Evolutionary conservation across 2,797 vertebrate species (phyloP).

Genomic region (Huso huso): DNA sequence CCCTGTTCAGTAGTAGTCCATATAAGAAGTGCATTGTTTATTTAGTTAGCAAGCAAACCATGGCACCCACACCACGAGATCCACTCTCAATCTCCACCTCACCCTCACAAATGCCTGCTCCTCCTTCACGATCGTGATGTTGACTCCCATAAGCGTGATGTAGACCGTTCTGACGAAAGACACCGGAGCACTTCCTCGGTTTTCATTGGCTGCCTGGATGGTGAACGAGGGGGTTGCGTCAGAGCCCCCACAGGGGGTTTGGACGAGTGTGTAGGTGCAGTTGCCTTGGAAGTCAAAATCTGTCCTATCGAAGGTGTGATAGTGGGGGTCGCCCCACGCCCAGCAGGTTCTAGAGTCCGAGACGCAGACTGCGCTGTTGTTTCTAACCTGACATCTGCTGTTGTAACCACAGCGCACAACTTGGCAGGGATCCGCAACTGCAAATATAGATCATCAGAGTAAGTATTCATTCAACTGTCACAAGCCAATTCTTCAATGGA

Average conservation of each 20-base stretch:
- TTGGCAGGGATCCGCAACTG: conserved; percentile 30
- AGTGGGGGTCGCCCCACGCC: conserved; percentile 32
- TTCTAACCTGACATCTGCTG: neutral
- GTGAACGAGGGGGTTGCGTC: neutral
- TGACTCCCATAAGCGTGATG: conserved; percentile 17
- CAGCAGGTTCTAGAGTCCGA: conserved; percentile 43
- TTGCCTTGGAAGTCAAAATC: conserved; percentile 28
- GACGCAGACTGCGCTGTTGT: conserved; percentile 23
- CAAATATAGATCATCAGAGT: conserved; percentile 6
- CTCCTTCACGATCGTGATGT: conserved; percentile 41
- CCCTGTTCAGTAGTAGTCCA: too few species aligned
- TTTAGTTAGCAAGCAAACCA: neutral
- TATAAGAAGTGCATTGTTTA: too few species aligned
- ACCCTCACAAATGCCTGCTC: conserved; percentile 14
- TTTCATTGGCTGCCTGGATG: conserved; percentile 33
- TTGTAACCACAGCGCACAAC: neutral
- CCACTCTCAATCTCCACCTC: neutral
- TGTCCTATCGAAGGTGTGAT: conserved; percentile 46
- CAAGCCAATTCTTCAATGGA: conserved; percentile 51
- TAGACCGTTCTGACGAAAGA: conserved; percentile 20
- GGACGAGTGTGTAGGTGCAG: conserved; percentile 39
- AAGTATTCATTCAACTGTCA: conserved; percentile 49
- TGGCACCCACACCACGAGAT: neutral
- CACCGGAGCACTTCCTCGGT: conserved; percentile 17
- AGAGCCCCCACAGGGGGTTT: conserved; percentile 3